Conservation (phyloP, 2,888 invertebrate species). For the Meiosimyza decipiens region DNA sequence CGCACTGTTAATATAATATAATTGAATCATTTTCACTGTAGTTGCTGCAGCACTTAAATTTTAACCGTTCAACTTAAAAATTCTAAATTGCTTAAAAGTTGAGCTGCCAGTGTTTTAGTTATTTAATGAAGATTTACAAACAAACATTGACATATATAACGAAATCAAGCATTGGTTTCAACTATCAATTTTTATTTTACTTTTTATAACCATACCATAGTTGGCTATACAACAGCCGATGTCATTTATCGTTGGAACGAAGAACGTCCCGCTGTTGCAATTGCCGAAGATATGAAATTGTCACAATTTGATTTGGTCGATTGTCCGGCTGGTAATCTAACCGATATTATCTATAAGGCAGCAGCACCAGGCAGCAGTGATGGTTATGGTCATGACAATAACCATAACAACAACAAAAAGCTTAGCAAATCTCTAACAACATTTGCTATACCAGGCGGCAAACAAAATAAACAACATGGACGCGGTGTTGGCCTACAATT, state of each 20-base stretch:
- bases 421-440: constrained; percentile 49
- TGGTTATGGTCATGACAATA: constrained; percentile 41
- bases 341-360: constrained; percentile 68
- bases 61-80: no score
- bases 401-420: constrained; percentile 34
- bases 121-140: no score
- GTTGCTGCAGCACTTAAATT: no score
- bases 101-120: no score
- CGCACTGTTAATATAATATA: no score
- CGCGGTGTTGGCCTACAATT: constrained; percentile 59
- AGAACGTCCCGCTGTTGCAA: constrained; percentile 76
- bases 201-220: constrained; percentile 65
- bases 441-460: constrained; percentile 55
- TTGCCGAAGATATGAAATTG: constrained; percentile 84
- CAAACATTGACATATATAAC: no score
- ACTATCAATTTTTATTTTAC: neutral
- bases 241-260: constrained; percentile 81
- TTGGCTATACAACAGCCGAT: constrained; percentile 79
- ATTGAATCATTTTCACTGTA: no score
- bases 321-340: constrained; percentile 78
- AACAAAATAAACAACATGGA: constrained; percentile 50
- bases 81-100: no score
- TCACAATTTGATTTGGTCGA: constrained; percentile 86
- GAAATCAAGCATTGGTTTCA: no score
- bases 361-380: constrained; percentile 53